phyloP scores from a whole-genome alignment of 2,113 vertebrate species.

The Etia nguti region DNA sequence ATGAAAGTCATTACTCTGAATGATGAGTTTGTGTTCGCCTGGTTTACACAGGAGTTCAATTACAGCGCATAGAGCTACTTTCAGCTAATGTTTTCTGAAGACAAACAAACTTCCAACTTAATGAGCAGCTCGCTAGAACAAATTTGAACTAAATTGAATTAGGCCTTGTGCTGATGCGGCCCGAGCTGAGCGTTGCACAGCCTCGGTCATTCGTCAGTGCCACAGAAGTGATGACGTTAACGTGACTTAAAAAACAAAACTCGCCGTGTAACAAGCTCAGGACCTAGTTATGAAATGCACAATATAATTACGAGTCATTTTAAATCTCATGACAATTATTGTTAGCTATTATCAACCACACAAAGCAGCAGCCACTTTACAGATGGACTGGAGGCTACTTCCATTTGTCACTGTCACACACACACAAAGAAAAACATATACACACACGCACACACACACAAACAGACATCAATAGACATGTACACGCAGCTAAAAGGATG shows the following conservation, averaged over 20 bases:
- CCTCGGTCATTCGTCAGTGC: slow-evolving; percentile 43
- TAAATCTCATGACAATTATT: slow-evolving; percentile 50
- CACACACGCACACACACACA: background rate
- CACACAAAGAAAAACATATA: background rate
- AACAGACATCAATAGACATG: background rate
- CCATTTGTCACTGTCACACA: slow-evolving; percentile 52
- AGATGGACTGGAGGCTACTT: slow-evolving; percentile 14
- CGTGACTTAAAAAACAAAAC: slow-evolving; percentile 34
- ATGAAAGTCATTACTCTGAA: slow-evolving; percentile 52
- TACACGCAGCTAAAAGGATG: background rate
- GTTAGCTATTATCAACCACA: slow-evolving; percentile 44
- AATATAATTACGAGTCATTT: slow-evolving; percentile 52
- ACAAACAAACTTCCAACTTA: slow-evolving; percentile 57
- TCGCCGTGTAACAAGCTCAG: slow-evolving; percentile 10
- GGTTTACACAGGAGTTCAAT: slow-evolving; percentile 53
- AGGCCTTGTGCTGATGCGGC: slow-evolving; percentile 26
- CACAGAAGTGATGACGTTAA: slow-evolving; percentile 47
- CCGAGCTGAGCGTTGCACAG: slow-evolving; percentile 9
- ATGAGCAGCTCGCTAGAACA: slow-evolving; percentile 52
- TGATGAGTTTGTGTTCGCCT: slow-evolving; percentile 41
- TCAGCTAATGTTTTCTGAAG: slow-evolving; percentile 50
- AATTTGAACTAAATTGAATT: slow-evolving; percentile 58
- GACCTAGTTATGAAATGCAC: slow-evolving; percentile 41
- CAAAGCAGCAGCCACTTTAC: slow-evolving; percentile 24
- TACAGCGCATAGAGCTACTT: slow-evolving; percentile 48